phyloP scores from a whole-genome alignment of 2,797 vertebrate genomes.

The Salarias fasciatus region DNA sequence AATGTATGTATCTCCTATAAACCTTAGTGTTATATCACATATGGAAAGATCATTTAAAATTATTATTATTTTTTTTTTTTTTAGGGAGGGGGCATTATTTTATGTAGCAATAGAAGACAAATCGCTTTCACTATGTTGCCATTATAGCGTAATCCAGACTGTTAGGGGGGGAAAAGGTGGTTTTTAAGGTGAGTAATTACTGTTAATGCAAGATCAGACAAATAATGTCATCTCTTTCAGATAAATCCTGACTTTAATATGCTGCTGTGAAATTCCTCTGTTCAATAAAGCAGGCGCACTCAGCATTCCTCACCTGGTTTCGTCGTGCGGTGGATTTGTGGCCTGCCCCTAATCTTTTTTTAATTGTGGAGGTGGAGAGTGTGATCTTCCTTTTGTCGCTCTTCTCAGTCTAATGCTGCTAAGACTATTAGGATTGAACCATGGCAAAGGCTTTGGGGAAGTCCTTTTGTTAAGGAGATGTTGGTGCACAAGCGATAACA shows the following conservation, averaged over 20 bases:
- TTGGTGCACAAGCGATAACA: conserved; percentile 73
- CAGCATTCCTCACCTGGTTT: conserved; percentile 54
- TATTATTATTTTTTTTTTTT: too few relatives aligned
- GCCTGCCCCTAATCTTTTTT: conserved; percentile 64
- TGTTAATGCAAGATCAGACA: too few relatives aligned
- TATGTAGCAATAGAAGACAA: too few relatives aligned
- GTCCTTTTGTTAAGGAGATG: conserved; percentile 73
- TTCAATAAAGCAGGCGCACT: conserved; percentile 35
- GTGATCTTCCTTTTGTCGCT: conserved; percentile 72
- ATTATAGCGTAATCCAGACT: too few relatives aligned
- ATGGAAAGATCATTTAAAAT: too few relatives aligned
- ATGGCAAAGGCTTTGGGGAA: conserved; percentile 71
- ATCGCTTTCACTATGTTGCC: too few relatives aligned
- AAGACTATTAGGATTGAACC: conserved; percentile 78
- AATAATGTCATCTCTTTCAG: conserved; percentile 3
- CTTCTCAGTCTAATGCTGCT: conserved; percentile 73
- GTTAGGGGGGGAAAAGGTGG: too few relatives aligned
- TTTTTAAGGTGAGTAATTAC: too few relatives aligned
- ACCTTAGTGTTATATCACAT: too few relatives aligned
- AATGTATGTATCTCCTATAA: too few relatives aligned
- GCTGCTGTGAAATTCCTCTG: conserved; percentile 27
- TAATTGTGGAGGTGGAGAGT: conserved; percentile 73
- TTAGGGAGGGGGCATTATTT: too few relatives aligned
- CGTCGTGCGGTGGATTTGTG: conserved; percentile 68
- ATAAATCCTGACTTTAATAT: conserved; percentile 5